Base-by-base conservation (phyloP, 37 sponge, comb jelly and placozoan genomes). In the Crambe crambe region DNA sequence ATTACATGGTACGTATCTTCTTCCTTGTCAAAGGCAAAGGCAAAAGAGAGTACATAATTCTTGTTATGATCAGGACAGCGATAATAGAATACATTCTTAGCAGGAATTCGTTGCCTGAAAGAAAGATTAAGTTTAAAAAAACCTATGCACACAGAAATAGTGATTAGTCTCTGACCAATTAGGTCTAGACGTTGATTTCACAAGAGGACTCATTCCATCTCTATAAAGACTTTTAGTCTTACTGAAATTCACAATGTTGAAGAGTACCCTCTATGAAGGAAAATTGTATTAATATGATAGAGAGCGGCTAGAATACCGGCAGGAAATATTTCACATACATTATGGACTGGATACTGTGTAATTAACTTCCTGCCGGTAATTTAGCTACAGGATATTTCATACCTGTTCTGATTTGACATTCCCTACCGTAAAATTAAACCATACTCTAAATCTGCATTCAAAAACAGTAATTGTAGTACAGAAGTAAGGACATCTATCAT, bases 211-310 rank as follows among this genome's bases (percentile, higher is more conserved):
- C 98, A 98, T 98, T 29, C 98, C 98, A 59, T 95, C 89, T 54
- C 98, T 57, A 72, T 97, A 94, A 15, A 98, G 81, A 35, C 98
- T 98, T 86, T 93, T 92, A 20, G 91, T 91, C 70, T 95, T 98
- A 75, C 94, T 95, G 68, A 93, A 95, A 74, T 98, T 98, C 1
- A 98, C 95, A 3, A 98, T 76, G 67, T 95, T 90, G 73, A 98
- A 95, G 68, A 98, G 93, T 36, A 95, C 92, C 32, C 91, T 75
- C 92, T 96, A 71, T 32, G 38, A 68, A 72, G 12, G 15, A 68
- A 17, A 37, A 66, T 43, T 39, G 4, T 26, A 54, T 47, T 35
- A 58, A 57, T 71, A 71, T 51, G 56, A 10, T 20, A 20, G 18
- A 54, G 17, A 10, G 18, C 17, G 56, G 56, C n/a, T 63, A n/a